These are phyloP conservation scores for Chloropsis cyanopogon DNA, from an alignment of 2,113 vertebrate species.

Conservation along the genomic window DNA sequence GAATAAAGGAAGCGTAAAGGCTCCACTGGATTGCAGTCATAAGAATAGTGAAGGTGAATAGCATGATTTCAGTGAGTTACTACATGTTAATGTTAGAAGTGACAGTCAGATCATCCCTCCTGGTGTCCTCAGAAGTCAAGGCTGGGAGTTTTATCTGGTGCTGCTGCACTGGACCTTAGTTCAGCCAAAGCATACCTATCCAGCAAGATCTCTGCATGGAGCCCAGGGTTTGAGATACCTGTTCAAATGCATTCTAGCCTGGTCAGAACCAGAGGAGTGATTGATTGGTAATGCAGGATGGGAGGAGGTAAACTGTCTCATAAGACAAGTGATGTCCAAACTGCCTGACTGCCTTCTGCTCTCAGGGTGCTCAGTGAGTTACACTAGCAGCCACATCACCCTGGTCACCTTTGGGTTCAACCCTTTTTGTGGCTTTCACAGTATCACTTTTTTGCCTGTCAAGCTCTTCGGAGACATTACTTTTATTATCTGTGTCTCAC, in stretches of 20 bases:
- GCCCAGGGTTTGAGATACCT: neutral
- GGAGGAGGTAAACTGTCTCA: neutral
- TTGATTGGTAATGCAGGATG: neutral
- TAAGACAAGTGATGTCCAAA: neutral
- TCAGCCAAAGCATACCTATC: neutral
- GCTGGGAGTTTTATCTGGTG: neutral
- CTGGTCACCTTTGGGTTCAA: neutral
- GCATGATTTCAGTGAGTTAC: neutral
- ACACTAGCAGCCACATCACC: neutral
- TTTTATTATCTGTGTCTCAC: neutral
- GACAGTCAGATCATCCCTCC: neutral
- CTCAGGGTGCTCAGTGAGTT: neutral
- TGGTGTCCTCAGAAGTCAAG: neutral
- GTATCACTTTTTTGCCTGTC: neutral
- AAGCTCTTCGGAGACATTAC: neutral
- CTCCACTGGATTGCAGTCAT: neutral
- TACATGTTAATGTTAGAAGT: neutral
- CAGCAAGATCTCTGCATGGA: neutral
- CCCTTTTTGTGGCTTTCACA: neutral
- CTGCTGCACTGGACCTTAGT: neutral
- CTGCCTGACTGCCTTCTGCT: neutral
- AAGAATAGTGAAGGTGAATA: neutral
- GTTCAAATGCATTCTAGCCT: neutral
- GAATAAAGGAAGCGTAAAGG: neutral
- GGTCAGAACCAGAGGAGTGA: neutral